These are phyloP conservation scores for Julus scanicus DNA, from an alignment of 2,888 invertebrate species.

Conservation along the genomic window DNA sequence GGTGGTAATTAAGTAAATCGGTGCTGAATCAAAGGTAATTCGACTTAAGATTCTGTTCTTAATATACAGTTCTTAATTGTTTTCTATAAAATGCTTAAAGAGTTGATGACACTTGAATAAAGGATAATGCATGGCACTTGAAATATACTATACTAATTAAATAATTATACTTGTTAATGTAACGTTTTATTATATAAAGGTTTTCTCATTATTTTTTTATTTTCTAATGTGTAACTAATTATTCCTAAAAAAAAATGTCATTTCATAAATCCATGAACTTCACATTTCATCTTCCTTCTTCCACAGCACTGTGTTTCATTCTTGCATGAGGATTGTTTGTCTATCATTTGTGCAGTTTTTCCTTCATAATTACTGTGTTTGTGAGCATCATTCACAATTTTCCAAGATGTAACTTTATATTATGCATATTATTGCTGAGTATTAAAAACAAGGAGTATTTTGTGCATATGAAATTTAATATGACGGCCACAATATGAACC, in stretches of 20 bases:
- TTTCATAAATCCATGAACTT: background rate
- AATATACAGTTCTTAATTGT: background rate
- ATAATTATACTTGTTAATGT: slow-evolving; percentile 5
- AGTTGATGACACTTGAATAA: slow-evolving; percentile 52
- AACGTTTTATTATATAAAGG: background rate
- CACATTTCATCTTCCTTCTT: background rate
- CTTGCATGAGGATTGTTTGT: background rate
- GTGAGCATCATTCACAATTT: background rate
- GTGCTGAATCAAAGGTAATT: slow-evolving; percentile 13
- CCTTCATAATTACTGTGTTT: background rate
- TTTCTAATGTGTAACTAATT: background rate
- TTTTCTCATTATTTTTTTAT: background rate
- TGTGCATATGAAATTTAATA: no score
- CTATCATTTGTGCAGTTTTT: slow-evolving; percentile 15
- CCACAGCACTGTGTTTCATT: background rate
- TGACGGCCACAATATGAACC: no score
- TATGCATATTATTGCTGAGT: no score
- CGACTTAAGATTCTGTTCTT: background rate
- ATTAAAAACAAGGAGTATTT: no score
- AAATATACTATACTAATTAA: background rate
- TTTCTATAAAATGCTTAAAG: slow-evolving; percentile 27
- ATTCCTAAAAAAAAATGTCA: background rate
- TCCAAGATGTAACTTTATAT: background rate
- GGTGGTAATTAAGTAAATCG: background rate
- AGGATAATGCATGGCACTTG: slow-evolving; percentile 48